Evolutionary conservation across 2,888 invertebrate species (phyloP), one percentile per base, ranked within the genome.

Genomic region (Suillia variegata): DNA sequence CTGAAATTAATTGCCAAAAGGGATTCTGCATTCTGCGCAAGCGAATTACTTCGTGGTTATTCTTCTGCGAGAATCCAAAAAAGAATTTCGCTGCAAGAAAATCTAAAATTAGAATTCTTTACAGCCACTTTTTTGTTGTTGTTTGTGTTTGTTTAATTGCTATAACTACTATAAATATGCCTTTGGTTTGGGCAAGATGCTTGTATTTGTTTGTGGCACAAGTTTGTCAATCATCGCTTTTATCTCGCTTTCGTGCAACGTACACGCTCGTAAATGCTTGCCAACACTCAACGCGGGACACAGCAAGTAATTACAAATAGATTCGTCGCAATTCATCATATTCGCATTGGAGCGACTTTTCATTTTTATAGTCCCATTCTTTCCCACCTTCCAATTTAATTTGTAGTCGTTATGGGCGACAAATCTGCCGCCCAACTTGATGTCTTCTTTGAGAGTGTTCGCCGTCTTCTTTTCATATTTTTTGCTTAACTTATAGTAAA

Each of bases 141-240:
- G n/a, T n/a, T n/a, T n/a, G n/a, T n/a, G n/a, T n/a, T n/a, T n/a
- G n/a, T n/a, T n/a, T n/a, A n/a, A n/a, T n/a, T n/a, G n/a, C n/a
- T n/a, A n/a, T n/a, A n/a, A n/a, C n/a, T n/a, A n/a, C n/a, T n/a
- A n/a, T n/a, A n/a, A n/a, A n/a, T n/a, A n/a, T n/a, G n/a, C n/a
- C n/a, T n/a, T n/a, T n/a, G n/a, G n/a, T n/a, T n/a, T n/a, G n/a
- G n/a, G n/a, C n/a, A n/a, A n/a, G n/a, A n/a, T n/a, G n/a, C 12
- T 31, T 6, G 31, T 12, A 31, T 6, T 31, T 12, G 12, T 31
- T 31, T 31, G 31, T 31, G 31, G 31, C 54, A 61, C 52, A 56
- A 61, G 54, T 59, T 26, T 60, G 58, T 64, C 64, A 59, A 58
- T 64, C 64, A 59, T 50, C 64, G 55, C 59, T 26, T 58, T 20